phyloP scores from a whole-genome alignment of 2,113 vertebrate species.

The Cricetomys ansorgei region DNA sequence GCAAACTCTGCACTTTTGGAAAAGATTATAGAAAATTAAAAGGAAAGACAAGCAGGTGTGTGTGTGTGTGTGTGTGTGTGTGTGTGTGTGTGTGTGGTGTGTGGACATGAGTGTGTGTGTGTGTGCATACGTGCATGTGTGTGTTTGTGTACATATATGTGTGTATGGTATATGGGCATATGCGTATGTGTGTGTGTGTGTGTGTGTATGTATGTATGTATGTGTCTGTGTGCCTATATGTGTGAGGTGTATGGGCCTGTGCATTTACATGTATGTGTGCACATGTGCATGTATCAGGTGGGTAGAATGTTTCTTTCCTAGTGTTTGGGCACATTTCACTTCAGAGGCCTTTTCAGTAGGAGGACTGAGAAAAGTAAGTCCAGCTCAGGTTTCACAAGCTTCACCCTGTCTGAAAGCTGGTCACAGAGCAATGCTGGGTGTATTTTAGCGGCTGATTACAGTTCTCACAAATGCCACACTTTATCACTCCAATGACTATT shows the following conservation, averaged over 20 bases:
- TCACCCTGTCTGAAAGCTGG: conserved; percentile 83
- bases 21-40: not conserved
- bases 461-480: conserved; percentile 87
- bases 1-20: not conserved
- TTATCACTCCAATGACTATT: conserved; percentile 89
- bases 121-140: not conserved
- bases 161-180: no score
- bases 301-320: not conserved
- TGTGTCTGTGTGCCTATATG: not conserved
- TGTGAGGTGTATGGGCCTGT: no score
- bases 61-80: not conserved
- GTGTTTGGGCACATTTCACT: not conserved
- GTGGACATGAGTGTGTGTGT: not conserved
- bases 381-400: conserved; percentile 70
- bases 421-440: conserved; percentile 82
- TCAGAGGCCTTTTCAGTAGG: not conserved
- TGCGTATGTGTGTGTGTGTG: no score
- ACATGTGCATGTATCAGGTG: no score
- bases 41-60: not conserved
- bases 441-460: conserved; percentile 90
- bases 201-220: not conserved
- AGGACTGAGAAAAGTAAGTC: conserved; percentile 55
- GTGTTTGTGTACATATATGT: not conserved
- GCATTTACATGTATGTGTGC: not conserved
- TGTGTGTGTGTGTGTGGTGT: not conserved